Base-by-base conservation (phyloP, 2,797 vertebrate species). In the Eremophila alpestris region DNA sequence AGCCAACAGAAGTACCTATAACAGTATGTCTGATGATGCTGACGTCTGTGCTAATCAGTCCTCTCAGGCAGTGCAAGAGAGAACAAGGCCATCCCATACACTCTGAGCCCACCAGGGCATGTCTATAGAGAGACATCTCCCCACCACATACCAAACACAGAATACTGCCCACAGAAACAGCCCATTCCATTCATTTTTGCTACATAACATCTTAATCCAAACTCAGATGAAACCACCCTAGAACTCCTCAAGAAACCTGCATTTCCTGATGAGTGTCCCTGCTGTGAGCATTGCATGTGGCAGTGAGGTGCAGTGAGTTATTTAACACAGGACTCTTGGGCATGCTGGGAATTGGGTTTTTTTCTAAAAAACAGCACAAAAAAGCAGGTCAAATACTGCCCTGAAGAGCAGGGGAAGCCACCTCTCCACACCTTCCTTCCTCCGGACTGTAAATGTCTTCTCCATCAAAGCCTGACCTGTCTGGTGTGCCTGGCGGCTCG, bases 401-500 rank as follows among this genome's bases (percentile, higher is more conserved):
- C n/a, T 60, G 48, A 38, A 91, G 32, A 76, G 26, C 0, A 2
- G 4, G 15, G 10, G 73, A 71, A 78, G 55, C 14, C 62, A n/a
- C 65, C 41, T 48, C 23, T 55, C 32, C 51, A 56, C 48, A 73
- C 76, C 52, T 34, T 87, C 63, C 48, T 80, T 67, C 62, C 22
- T 83, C 32, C 1, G 0, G 54, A 62, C 56, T 59, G 16, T 46
- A 58, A 88, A 80, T 29, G 48, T 73, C 81, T 90, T 40, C 41
- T 86, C 38, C 48, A 24, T 60, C 62, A 73, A 82, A 89, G 32
- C 32, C 69, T 92, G 79, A 71, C 58, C 76, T 60, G 26, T 40
- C 29, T 7, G 3, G 24, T 20, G 23, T 7, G 9, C 30, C 54
- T 59, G 16, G 32, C 0, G 1, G 41, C 32, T 81, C 0, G 0